Base-by-base conservation (phyloP, 2,888 invertebrate species). In the Seira sanloemensis region DNA sequence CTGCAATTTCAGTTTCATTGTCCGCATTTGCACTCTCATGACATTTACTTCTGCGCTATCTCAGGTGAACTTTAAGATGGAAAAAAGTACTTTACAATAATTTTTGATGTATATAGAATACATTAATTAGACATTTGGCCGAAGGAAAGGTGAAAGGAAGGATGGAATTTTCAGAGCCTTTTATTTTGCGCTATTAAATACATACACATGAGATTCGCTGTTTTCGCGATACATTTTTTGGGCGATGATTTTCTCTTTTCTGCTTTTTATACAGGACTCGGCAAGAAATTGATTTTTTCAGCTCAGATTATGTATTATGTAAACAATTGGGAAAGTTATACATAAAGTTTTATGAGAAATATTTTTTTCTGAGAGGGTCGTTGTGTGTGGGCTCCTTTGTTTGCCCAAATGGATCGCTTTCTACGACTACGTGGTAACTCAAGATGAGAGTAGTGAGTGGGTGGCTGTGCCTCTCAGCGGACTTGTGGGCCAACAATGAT, bases 401-500 rank as follows among this genome's bases (percentile, higher is more conserved):
- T 62, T 62, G 21, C n/a, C n/a, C 23, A 19, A 23, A 62, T 7
- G 23, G 62, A 62, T 66, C 67, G 16, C 62, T 75, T 19, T 12
- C 24, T 27, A 46, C 65, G 25, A n/a, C 21, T 16, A 19, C 19
- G 27, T 46, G 46, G 67, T 76, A 62, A 62, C 62, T 62, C 16
- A 62, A 62, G 62, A 67, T 46, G 81, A 62, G 72, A 72, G 27
- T 54, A 65, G 2, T 78, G 68, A 74, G 62, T 9, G 26, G 25
- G 26, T 54, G 69, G 72, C 68, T 83, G 73, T 71, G 12, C 50
- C 16, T 50, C n/a, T 50, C 50, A 82, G 75, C 82, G 82, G 76
- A n/a, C 77, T 83, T 72, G 87, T 88, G 54, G 88, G 89, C 89
- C 89, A 89, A 69, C 88, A 88, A 85, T 89, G 88, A 85, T 89